Evolutionary conservation across 2,797 vertebrate species (phyloP).

Genomic region (Poliocrania exsul): DNA sequence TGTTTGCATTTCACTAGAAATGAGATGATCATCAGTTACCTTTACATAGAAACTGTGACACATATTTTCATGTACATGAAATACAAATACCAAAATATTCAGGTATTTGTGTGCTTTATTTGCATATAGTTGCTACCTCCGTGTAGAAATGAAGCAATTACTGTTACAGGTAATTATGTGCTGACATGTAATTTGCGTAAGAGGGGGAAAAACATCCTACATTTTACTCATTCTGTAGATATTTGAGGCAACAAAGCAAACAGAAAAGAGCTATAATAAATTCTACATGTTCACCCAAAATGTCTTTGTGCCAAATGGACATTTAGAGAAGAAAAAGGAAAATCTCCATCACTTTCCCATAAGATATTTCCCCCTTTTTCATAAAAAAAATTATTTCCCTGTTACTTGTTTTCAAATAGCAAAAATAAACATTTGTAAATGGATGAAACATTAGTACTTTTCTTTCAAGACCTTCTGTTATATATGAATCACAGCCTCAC

Average conservation of each 20-base stretch:
- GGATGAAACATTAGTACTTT: neutral
- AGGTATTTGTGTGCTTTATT: conserved; percentile 54
- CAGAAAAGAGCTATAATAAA: neutral
- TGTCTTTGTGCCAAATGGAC: neutral
- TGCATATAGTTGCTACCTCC: conserved; percentile 58
- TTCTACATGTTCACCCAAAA: neutral
- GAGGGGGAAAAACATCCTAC: neutral
- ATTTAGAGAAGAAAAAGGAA: neutral
- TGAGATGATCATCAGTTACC: conserved; percentile 35
- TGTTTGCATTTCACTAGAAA: conserved; percentile 56
- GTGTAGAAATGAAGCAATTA: conserved; percentile 25
- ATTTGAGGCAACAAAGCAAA: conserved; percentile 14
- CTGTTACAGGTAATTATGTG: conserved; percentile 32
- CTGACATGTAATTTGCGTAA: conserved; percentile 23
- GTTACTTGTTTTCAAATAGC: neutral
- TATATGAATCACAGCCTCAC: neutral
- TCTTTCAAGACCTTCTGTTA: neutral
- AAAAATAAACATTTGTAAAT: neutral
- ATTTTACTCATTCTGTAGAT: conserved; percentile 25
- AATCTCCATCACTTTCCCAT: neutral
- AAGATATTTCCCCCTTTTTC: neutral
- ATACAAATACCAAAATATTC: conserved; percentile 57
- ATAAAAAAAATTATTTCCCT: neutral
- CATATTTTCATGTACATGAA: conserved; percentile 48
- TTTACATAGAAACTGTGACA: conserved; percentile 58